Evolutionary conservation across 2,113 vertebrate genomes (phyloP).

Genomic region (Notechis scutatus): DNA sequence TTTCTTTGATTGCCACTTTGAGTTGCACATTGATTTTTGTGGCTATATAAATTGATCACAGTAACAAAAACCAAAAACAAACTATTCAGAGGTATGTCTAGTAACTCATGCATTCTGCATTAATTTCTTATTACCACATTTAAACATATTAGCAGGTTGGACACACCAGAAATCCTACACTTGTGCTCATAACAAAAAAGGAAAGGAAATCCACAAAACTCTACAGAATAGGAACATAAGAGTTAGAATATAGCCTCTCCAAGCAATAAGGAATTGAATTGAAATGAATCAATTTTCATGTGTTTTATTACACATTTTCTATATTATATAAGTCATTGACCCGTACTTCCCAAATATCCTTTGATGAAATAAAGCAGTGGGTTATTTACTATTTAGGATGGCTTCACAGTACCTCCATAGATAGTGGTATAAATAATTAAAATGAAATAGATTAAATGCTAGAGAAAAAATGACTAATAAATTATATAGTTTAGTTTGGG

Average conservation of each 20-base stretch:
- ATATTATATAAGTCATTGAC: neutral
- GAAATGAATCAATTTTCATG: conserved; percentile 9
- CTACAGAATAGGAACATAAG: neutral
- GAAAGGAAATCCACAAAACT: neutral
- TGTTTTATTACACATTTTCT: neutral
- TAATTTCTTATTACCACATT: neutral
- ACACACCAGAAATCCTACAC: neutral
- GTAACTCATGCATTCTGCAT: neutral
- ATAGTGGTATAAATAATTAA: neutral
- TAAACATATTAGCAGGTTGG: neutral
- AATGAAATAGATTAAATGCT: neutral
- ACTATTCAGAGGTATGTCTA: neutral
- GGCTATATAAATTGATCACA: neutral
- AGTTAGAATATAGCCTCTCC: rapidly evolving
- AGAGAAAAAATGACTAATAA: neutral
- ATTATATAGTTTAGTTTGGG: neutral
- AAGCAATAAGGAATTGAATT: neutral
- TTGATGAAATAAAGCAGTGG: conserved; percentile 38
- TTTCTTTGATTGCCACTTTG: neutral
- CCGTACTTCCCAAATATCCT: neutral
- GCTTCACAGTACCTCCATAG: neutral
- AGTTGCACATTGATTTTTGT: neutral
- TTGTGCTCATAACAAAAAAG: neutral
- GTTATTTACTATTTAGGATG: neutral
- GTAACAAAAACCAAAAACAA: neutral